phyloP scores from a whole-genome alignment of 2,113 vertebrate species.

The Channa argus region DNA sequence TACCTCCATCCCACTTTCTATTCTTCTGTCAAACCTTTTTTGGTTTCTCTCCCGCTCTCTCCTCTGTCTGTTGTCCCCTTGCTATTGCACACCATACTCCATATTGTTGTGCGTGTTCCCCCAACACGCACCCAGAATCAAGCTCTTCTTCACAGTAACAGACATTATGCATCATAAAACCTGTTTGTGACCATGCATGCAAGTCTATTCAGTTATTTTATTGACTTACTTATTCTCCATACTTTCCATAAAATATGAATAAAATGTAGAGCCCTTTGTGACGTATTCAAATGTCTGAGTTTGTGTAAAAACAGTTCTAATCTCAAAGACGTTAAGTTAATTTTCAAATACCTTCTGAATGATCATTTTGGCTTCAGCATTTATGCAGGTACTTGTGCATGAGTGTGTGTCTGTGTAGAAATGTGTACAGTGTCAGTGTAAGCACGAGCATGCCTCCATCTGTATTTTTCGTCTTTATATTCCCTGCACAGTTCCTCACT shows the following conservation, averaged over 20 bases:
- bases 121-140: not conserved
- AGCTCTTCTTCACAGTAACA: constrained; percentile 1
- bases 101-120: constrained; percentile 15
- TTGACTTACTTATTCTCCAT: too few relatives aligned
- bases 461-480: constrained; percentile 19
- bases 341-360: too few relatives aligned
- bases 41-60: not conserved
- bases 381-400: too few relatives aligned
- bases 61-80: not conserved
- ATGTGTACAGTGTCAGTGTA: not conserved
- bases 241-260: too few relatives aligned
- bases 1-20: constrained; percentile 10
- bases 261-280: too few relatives aligned
- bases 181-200: not conserved
- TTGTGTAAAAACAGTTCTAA: too few relatives aligned
- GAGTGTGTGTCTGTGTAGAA: not conserved
- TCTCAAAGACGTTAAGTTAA: too few relatives aligned
- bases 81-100: not conserved
- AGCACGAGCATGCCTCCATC: not conserved
- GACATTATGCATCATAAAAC: not conserved
- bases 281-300: too few relatives aligned
- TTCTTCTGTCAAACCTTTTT: constrained; percentile 11
- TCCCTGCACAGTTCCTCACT: constrained; percentile 3
- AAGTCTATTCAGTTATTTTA: not conserved
- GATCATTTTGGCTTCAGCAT: too few relatives aligned